Base-by-base conservation (phyloP, 92 coral and sea anemone genomes). In the Paramuricea clavata region DNA sequence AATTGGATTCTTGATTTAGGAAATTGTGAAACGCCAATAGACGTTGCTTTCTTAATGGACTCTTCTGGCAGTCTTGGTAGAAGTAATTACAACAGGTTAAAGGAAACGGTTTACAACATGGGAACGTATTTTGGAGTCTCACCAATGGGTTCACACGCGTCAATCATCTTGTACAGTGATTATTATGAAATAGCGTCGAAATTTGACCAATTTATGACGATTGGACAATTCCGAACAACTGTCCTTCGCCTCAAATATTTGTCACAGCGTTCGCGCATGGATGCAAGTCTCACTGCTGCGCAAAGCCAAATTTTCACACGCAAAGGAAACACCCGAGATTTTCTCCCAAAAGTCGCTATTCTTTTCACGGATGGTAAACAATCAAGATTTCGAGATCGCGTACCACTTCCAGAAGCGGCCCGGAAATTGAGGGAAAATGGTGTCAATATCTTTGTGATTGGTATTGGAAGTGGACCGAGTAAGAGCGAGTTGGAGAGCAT, bases 1-100 rank as follows among this genome's bases (percentile, higher is more conserved):
- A 27, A 23, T 67, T 67, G n/a, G n/a, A 35, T 26, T 71, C 21
- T 5, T 23, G 28, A 83, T 83, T 89, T 44, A 61, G 57, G 54
- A 4, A 74, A 54, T 3, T 90, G 93, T 25, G 56, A 25, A 16
- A 32, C 87, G 39, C 69, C 50, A 4, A 39, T 93, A 34, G 95
- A 93, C 64, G 62, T 91, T 11, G 94, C 92, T n/a, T 91, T 93
- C 47, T 57, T 93, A 21, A 75, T 93, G 15, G 95, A 93, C 56
- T 91, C 95, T 17, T 88, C 92, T 12, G 92, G 92, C 28, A 88
- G 94, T 67, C 87, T 91, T 49, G 95, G 94, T 10, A 54, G 76
- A 42, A 82, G 71, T 30, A 91, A 93, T 64, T 93, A 91, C 92
- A 72, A 67, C 27, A 83, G 56, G 35, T n/a, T 82, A 89, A 79